Evolutionary conservation across 2,113 vertebrate genomes (phyloP), one percentile per base, ranked within the genome.

Genomic region (Scatophagus argus): DNA sequence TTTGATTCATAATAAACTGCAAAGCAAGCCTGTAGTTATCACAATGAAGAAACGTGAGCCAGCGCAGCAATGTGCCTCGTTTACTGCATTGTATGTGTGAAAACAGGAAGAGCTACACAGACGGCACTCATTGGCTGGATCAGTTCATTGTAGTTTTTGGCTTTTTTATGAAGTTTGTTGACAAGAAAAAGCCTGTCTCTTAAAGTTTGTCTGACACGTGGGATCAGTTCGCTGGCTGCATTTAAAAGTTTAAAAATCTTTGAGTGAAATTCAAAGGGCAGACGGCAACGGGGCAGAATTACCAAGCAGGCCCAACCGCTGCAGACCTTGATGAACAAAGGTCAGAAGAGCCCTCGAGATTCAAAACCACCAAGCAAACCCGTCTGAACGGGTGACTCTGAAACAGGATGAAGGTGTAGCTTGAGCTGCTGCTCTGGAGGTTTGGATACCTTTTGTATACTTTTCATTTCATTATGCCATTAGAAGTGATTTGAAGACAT

Each of bases 181-280:
- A 25, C n/a, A 6, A 23, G 23, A 5, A 49, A n/a, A 49, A 55
- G 6, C 10, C 10, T n/a, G 13, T 25, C n/a, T 23, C 11, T 51
- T 9, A 1, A 19, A 55, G 17, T 32, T 2, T 32, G 54, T 34
- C 55, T 11, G 29, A 32, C 52, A 31, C 21, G 17, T 3, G 1
- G 4, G 13, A 19, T 59, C 21, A 8, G 27, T 41, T 29, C 10
- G 51, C 51, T 25, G n/a, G 14, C 27, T 43, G 23, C n/a, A n/a
- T n/a, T n/a, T n/a, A n/a, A n/a, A n/a, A n/a, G n/a, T n/a, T n/a
- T n/a, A n/a, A n/a, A n/a, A n/a, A n/a, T n/a, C n/a, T n/a, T n/a
- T 60, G 9, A 27, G 60, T 41, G 46, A 44, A 34, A 36, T 52
- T 46, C 61, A 66, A 76, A 66, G 52, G 62, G 73, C 73, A 76